phyloP scores from a whole-genome alignment of 2,113 vertebrate genomes.

The Pimephales promelas region DNA sequence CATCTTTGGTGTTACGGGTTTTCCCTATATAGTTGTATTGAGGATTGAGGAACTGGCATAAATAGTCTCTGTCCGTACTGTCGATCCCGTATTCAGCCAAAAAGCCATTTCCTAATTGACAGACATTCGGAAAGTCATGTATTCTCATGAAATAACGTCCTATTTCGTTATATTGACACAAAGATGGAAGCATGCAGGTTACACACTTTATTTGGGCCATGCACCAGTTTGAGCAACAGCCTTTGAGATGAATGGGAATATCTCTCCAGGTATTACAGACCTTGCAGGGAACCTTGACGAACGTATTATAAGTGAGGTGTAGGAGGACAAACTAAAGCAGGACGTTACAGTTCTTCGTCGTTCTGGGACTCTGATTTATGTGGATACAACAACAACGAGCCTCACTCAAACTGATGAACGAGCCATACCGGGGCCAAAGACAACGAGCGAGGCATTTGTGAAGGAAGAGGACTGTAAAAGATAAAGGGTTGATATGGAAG shows the following conservation, averaged over 20 bases:
- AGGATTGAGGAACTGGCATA: too few relatives aligned
- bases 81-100: neutral
- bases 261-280: conserved; percentile 12
- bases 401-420: conserved; percentile 57
- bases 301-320: conserved; percentile 41
- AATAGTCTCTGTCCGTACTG: too few relatives aligned
- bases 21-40: too few relatives aligned
- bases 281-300: conserved; percentile 51
- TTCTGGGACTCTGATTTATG: conserved; percentile 67
- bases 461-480: conserved; percentile 39
- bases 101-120: neutral
- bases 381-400: conserved; percentile 57
- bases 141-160: neutral
- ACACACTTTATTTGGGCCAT: neutral
- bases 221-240: conserved; percentile 51
- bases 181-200: neutral
- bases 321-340: conserved; percentile 53
- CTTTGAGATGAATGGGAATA: conserved; percentile 14
- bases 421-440: conserved; percentile 51
- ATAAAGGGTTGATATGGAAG: neutral
- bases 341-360: conserved; percentile 61
- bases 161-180: neutral
- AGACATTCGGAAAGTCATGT: neutral
- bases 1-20: too few relatives aligned
- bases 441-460: conserved; percentile 55